Evolutionary conservation across 1,140 invertebrate species (phyloP).

Genomic region (Hylyphantes graminicola): DNA sequence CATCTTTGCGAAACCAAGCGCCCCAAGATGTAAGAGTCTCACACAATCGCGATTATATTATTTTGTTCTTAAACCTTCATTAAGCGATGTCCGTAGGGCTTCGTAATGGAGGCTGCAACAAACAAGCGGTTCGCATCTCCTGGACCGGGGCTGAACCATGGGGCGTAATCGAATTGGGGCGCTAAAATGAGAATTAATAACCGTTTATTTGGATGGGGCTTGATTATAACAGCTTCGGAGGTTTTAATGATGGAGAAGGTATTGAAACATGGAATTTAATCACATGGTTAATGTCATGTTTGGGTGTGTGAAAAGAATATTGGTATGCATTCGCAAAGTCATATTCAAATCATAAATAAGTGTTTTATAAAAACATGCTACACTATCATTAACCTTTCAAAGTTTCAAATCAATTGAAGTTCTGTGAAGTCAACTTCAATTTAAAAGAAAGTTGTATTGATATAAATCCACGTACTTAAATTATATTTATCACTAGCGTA

Average conservation of each 20-base stretch:
- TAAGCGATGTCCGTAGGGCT: slow-evolving; percentile 24
- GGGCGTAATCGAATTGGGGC: slow-evolving; percentile 39
- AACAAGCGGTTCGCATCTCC: neutral
- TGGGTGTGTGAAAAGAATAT: no score
- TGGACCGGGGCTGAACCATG: neutral
- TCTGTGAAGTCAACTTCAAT: no score
- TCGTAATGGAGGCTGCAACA: slow-evolving; percentile 23
- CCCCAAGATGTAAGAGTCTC: slow-evolving; percentile 3
- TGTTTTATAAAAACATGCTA: no score
- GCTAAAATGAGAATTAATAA: slow-evolving; percentile 47
- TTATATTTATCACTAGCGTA: no score
- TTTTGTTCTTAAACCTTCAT: slow-evolving; percentile 54
- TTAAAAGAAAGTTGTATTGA: no score
- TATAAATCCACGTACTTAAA: no score
- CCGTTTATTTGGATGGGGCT: slow-evolving; percentile 17
- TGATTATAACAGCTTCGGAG: slow-evolving; percentile 40
- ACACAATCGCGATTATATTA: slow-evolving; percentile 47
- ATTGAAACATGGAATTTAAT: no score
- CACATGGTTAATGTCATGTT: no score
- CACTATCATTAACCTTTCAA: no score
- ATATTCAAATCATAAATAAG: no score
- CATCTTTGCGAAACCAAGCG: slow-evolving; percentile 1
- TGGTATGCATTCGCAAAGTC: no score
- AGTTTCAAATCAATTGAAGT: no score
- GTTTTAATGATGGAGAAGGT: slow-evolving; percentile 15